Evolutionary conservation across 2,888 invertebrate genomes (phyloP).

Genomic region (Limenitis camilla): DNA sequence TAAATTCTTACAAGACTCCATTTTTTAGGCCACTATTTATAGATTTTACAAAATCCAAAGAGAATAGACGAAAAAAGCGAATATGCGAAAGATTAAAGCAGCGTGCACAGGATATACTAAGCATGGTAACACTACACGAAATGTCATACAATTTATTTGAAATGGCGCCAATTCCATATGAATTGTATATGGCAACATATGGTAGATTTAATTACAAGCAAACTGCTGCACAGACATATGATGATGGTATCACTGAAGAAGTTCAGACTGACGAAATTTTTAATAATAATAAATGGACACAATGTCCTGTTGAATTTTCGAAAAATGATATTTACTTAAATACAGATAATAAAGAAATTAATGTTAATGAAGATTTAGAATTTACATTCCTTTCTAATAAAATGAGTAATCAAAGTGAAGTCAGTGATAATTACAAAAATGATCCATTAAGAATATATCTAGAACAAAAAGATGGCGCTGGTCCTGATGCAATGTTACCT

Average conservation of each 20-base stretch:
- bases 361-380: conserved; percentile 38
- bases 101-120: conserved; percentile 55
- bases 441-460: conserved; percentile 55
- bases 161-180: conserved; percentile 68
- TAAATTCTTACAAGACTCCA: not conserved
- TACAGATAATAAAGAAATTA: conserved; percentile 14
- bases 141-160: conserved; percentile 60
- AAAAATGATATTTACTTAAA: conserved; percentile 41
- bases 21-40: conserved; percentile 56
- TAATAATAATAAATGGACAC: conserved; percentile 55
- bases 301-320: conserved; percentile 59
- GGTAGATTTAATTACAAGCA: conserved; percentile 59
- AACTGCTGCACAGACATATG: conserved; percentile 58
- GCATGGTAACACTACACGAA: conserved; percentile 62
- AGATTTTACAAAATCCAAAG: conserved; percentile 56
- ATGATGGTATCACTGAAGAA: conserved; percentile 57
- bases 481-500: conserved; percentile 48
- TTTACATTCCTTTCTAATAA: conserved; percentile 29
- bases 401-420: conserved; percentile 25
- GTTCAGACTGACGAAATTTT: conserved; percentile 56
- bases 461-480: conserved; percentile 64
- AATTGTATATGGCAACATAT: conserved; percentile 62
- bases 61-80: conserved; percentile 44
- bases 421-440: conserved; percentile 38
- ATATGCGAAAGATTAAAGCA: conserved; percentile 45